phyloP scores from a whole-genome alignment of 2,797 vertebrate species.

The Takifugu ocellatus region DNA sequence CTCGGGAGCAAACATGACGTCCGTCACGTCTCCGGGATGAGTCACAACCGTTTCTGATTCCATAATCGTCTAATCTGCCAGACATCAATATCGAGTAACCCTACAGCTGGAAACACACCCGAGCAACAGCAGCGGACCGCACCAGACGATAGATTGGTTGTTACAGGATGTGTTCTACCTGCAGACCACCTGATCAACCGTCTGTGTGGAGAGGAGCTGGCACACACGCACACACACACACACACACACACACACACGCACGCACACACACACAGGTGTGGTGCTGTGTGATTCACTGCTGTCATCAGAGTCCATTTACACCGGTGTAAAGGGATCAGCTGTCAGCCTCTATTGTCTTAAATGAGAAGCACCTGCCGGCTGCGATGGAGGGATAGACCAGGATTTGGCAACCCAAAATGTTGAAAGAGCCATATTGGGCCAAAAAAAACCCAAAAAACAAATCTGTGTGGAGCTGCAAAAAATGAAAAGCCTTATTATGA shows the following conservation, averaged over 20 bases:
- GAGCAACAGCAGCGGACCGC: too few species aligned
- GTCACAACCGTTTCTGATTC: constrained; percentile 15
- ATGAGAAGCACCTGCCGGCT: constrained; percentile 64
- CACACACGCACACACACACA: too few species aligned
- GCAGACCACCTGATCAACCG: too few species aligned
- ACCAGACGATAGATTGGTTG: too few species aligned
- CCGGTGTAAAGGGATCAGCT: constrained; percentile 52
- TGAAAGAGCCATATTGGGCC: too few species aligned
- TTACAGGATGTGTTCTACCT: too few species aligned
- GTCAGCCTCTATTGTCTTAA: constrained; percentile 58
- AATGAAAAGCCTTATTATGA: too few species aligned
- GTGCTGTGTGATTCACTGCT: constrained; percentile 44
- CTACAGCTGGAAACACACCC: too few species aligned
- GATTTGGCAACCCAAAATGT: too few species aligned
- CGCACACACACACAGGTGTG: constrained; percentile 2
- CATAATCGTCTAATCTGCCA: not conserved
- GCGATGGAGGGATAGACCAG: constrained; percentile 32
- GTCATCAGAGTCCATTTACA: constrained; percentile 63
- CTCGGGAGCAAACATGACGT: not conserved
- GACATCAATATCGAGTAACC: not conserved
- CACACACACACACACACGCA: not conserved
- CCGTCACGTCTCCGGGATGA: constrained; percentile 10
- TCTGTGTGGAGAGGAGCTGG: too few species aligned
- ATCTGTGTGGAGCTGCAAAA: too few species aligned
- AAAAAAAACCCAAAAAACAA: too few species aligned